Percentiles rank a stretch among this genome's conserved stretches.
phyloP scores from a whole-genome alignment of 1,140 invertebrate species.

The Diorhabda carinulata region DNA sequence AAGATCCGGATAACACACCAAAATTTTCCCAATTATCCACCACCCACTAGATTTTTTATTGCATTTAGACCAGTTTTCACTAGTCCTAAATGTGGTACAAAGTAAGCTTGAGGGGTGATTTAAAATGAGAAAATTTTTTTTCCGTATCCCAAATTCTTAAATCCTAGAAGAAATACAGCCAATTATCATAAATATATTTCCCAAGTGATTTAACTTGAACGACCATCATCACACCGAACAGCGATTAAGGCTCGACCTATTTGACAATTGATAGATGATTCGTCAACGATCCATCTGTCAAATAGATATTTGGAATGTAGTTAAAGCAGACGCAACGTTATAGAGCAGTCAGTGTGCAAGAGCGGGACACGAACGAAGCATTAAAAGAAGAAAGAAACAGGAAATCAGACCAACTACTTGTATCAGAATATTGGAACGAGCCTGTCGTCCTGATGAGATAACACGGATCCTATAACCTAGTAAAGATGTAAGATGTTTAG shows the following conservation, averaged over 20 bases:
- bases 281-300: slow-evolving; percentile 19
- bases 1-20: too few species aligned
- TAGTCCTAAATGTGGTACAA: too few species aligned
- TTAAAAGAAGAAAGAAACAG: slow-evolving; percentile 25
- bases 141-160: too few species aligned
- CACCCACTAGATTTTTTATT: too few species aligned
- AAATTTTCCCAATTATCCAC: too few species aligned
- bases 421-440: slow-evolving; percentile 40
- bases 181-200: too few species aligned
- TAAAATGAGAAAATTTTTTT: too few species aligned
- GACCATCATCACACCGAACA: neutral
- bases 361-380: slow-evolving; percentile 36
- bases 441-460: slow-evolving; percentile 43
- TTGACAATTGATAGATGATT: neutral
- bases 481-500: slow-evolving; percentile 40
- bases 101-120: too few species aligned
- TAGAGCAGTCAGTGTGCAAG: slow-evolving; percentile 37
- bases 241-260: neutral
- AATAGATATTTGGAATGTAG: slow-evolving; percentile 37
- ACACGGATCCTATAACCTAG: slow-evolving; percentile 34
- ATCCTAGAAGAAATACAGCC: too few species aligned
- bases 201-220: slow-evolving; percentile 4
- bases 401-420: slow-evolving; percentile 49
- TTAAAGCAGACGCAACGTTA: slow-evolving; percentile 12
- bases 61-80: too few species aligned